Conservation (phyloP, 2,888 invertebrate species). For the Drosophila diplacantha region DNA sequence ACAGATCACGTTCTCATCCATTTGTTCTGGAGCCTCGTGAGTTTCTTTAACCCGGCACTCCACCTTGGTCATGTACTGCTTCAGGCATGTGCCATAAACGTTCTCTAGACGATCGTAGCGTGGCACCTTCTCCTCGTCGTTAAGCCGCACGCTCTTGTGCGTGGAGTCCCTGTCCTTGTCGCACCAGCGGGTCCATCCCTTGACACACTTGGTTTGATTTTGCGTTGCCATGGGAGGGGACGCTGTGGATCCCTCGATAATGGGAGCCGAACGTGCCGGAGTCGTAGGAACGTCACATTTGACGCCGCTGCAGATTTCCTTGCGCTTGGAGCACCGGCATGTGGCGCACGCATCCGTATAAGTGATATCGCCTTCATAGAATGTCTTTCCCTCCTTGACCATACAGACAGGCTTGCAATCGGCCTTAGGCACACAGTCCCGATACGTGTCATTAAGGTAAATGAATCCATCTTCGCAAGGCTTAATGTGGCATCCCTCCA, state of each 20-base stretch:
- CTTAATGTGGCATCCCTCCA: slow-evolving; percentile 90
- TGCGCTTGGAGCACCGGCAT: slow-evolving; percentile 86
- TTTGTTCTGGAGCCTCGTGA: slow-evolving; percentile 82
- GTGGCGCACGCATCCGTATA: slow-evolving; percentile 88
- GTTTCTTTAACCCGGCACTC: slow-evolving; percentile 85
- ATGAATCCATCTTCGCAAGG: slow-evolving; percentile 86
- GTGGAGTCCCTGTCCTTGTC: slow-evolving; percentile 78
- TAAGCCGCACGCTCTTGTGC: slow-evolving; percentile 64
- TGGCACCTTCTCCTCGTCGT: slow-evolving; percentile 75
- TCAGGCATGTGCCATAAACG: slow-evolving; percentile 80
- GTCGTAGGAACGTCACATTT: slow-evolving; percentile 79
- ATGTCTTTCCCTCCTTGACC: slow-evolving; percentile 82
- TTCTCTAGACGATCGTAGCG: slow-evolving; percentile 75
- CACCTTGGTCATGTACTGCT: slow-evolving; percentile 83
- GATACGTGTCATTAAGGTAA: slow-evolving; percentile 83
- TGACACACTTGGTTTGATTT: slow-evolving; percentile 79
- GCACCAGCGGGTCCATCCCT: slow-evolving; percentile 90
- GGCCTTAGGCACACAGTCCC: slow-evolving; percentile 86
- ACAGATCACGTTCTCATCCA: slow-evolving; percentile 87
- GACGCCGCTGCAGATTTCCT: slow-evolving; percentile 84
- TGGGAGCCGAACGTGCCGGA: slow-evolving; percentile 10
- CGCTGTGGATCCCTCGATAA: slow-evolving; percentile 57
- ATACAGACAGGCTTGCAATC: slow-evolving; percentile 86
- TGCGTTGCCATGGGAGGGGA: slow-evolving; percentile 59
- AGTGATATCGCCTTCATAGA: slow-evolving; percentile 88